Conservation (phyloP, 2,888 invertebrate species). For the Chydorus sphaericus region DNA sequence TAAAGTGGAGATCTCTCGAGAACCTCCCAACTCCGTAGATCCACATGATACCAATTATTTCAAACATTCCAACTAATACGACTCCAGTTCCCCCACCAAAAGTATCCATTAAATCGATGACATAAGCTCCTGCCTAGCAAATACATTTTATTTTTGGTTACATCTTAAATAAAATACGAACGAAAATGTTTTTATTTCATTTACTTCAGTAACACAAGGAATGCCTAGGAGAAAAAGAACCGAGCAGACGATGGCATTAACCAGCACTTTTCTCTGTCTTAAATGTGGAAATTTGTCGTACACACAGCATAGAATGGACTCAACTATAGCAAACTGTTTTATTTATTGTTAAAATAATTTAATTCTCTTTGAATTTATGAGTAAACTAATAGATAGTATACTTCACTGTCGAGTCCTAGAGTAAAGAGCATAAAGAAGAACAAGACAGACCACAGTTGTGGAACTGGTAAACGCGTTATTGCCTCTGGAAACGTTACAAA, state of each 20-base stretch:
- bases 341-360: too few species aligned
- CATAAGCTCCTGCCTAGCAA: conserved; percentile 11
- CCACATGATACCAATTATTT: conserved; percentile 31
- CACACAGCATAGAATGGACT: conserved; percentile 61
- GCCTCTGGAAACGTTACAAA: conserved; percentile 66
- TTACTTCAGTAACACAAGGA: conserved; percentile 10
- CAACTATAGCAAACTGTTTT: conserved; percentile 60
- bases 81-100: conserved; percentile 25
- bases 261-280: conserved; percentile 41
- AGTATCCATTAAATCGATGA: conserved; percentile 22
- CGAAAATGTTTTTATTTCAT: not conserved
- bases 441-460: conserved; percentile 50
- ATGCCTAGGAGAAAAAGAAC: conserved; percentile 8
- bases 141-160: too few species aligned
- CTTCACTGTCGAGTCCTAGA: conserved; percentile 45
- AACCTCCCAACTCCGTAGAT: conserved; percentile 27
- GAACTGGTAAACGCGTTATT: conserved; percentile 49
- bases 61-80: conserved; percentile 32
- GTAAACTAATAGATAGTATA: too few species aligned
- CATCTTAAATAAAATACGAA: not conserved
- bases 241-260: not conserved
- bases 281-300: conserved; percentile 52
- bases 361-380: too few species aligned
- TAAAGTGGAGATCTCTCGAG: conserved; percentile 24
- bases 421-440: conserved; percentile 58